Conservation (phyloP, 2,797 vertebrate species). For the Clarias pachynema region DNA sequence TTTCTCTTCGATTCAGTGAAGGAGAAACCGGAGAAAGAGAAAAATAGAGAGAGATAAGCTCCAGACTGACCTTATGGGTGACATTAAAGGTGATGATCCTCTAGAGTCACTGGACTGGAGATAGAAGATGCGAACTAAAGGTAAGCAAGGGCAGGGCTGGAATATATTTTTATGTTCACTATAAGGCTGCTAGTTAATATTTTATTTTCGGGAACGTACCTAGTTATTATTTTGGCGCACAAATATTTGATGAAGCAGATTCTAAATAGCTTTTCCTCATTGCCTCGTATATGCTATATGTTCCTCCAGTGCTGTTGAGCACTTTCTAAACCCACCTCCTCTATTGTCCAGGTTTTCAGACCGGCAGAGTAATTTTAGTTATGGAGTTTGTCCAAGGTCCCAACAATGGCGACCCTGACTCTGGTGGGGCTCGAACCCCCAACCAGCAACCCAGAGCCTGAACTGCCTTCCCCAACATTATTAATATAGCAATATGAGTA, state of each 20-base stretch:
- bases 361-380: too few species aligned
- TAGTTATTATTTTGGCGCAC: neutral
- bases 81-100: constrained; percentile 40
- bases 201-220: neutral
- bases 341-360: too few species aligned
- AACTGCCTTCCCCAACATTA: too few species aligned
- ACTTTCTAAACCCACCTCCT: too few species aligned
- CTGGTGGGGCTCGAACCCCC: too few species aligned
- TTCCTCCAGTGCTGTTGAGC: too few species aligned
- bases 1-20: constrained; percentile 18
- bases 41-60: constrained; percentile 37
- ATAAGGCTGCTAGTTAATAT: neutral
- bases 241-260: neutral
- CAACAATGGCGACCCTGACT: too few species aligned
- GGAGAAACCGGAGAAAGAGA: constrained; percentile 21
- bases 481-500: neutral
- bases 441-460: too few species aligned
- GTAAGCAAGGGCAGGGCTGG: neutral
- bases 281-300: too few species aligned
- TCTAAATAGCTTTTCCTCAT: neutral
- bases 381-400: too few species aligned
- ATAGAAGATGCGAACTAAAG: neutral
- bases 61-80: constrained; percentile 46
- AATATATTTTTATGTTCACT: neutral
- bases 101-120: constrained; percentile 11